Evolutionary conservation across 2,797 vertebrate genomes (phyloP).

Genomic region (Catamblyrhynchus diadema): DNA sequence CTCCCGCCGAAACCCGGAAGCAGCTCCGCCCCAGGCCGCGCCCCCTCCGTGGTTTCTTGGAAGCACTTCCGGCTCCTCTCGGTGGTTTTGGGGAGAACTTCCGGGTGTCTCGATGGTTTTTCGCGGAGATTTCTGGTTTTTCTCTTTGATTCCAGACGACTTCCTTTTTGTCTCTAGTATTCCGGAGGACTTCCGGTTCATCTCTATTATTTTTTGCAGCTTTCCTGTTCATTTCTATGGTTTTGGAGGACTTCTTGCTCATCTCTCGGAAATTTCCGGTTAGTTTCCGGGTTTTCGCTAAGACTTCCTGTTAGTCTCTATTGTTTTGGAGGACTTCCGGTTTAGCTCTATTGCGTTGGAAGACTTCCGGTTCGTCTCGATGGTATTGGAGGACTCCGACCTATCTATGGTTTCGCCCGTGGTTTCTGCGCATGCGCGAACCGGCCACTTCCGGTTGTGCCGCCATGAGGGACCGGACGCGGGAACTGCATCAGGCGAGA

Average conservation of each 20-base stretch:
- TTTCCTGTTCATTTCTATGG: no score
- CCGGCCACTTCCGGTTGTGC: neutral
- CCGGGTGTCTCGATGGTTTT: no score
- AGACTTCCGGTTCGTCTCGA: rapidly evolving
- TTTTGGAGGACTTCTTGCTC: no score
- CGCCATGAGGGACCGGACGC: neutral
- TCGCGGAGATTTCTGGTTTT: no score
- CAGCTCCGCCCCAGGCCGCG: neutral
- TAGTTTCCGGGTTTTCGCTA: rapidly evolving
- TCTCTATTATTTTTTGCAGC: no score
- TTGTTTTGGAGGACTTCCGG: neutral
- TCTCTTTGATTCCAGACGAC: no score
- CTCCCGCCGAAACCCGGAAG: neutral
- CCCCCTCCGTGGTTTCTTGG: neutral
- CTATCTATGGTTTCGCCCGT: no score
- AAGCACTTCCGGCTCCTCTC: neutral
- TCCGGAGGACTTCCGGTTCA: neutral
- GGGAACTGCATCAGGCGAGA: neutral
- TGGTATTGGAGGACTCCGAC: no score
- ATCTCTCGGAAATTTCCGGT: no score
- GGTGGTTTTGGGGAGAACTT: no score
- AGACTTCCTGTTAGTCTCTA: rapidly evolving
- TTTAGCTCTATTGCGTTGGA: rapidly evolving
- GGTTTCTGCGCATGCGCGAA: neutral
- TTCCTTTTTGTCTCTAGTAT: neutral